Base-by-base conservation (phyloP, 2,888 invertebrate species). In the Sycophila texana region DNA sequence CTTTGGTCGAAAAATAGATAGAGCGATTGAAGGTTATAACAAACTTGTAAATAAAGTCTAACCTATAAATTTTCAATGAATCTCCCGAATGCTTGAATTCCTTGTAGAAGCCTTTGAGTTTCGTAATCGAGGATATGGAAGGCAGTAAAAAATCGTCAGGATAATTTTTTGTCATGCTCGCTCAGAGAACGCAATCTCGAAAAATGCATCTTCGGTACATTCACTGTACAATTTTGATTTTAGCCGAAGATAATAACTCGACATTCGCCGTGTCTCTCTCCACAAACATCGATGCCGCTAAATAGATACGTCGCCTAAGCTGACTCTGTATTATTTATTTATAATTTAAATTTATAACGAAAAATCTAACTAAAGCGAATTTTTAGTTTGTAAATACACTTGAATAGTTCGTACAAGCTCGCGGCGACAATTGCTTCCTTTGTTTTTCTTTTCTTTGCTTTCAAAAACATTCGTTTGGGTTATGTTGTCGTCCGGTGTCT, bases 61-160 rank as follows among this genome's bases (percentile, higher is more conserved):
- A 63, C 30, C 26, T n/a, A 20, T 58, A 18, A 55, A 53, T 22
- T 61, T 53, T 61, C 20, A 16, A 16, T 10, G 47, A 14, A 20
- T 67, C 57, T 2, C 16, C 61, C 10, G 47, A 18, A n/a, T 60
- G 22, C 30, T 53, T 58, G 26, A 74, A 71, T 22, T 61, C 26
- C 14, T 75, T 66, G 55, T 75, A 79, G 22, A 71, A 66, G 22
- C 10, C 58, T 22, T 60, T 73, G 5, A 73, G 47, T 65, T 57
- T 71, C 16, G 57, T 65, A 16, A 58, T 30, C 4, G 77, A 57
- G 22, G 63, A 68, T 55, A 30, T 39, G 5, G 20, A 73, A 18
- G 18, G 55, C 55, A 22, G 14, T 47, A 47, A 14, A 20, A 65
- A 55, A 30, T 65, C 55, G 10, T 73, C 16, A 1, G 12, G 12